phyloP scores from a whole-genome alignment of 1,140 invertebrate genomes.

The Aphis craccivora region DNA sequence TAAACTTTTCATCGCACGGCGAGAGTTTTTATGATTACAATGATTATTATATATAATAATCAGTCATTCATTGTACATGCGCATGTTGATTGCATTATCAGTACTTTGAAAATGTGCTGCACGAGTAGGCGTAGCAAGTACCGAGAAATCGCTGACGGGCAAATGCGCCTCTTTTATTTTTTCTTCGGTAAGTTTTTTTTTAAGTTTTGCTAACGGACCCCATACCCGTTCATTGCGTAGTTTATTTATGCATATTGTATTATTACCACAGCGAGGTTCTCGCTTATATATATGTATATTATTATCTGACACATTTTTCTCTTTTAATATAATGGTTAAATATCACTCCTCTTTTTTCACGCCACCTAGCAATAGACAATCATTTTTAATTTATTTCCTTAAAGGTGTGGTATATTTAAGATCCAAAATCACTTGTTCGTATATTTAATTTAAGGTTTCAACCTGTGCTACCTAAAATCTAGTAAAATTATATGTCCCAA shows the following conservation, averaged over 20 bases:
- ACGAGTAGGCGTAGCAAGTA: not conserved
- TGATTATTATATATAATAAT: constrained; percentile 13
- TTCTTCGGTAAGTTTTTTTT: not conserved
- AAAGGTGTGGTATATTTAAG: too few species aligned
- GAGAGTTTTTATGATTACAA: not conserved
- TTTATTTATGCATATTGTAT: not conserved
- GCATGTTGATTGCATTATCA: not conserved
- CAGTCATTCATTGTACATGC: not conserved
- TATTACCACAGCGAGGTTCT: not conserved
- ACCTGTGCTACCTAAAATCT: too few species aligned
- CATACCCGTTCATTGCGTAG: not conserved
- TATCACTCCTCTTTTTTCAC: too few species aligned
- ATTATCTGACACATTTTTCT: not conserved
- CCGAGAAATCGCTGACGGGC: not conserved
- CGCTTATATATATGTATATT: not conserved
- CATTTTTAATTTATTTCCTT: too few species aligned
- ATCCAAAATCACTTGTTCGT: too few species aligned
- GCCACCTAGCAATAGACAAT: too few species aligned
- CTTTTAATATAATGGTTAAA: not conserved
- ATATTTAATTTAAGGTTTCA: too few species aligned
- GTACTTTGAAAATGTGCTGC: not conserved
- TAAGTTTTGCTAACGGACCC: not conserved
- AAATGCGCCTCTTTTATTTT: not conserved
- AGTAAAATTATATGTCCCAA: too few species aligned
- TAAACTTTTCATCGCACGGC: not conserved